These are phyloP conservation scores for Micropoecilia bifurca DNA, from an alignment of 2,797 vertebrate genomes.

Conservation along the genomic window DNA sequence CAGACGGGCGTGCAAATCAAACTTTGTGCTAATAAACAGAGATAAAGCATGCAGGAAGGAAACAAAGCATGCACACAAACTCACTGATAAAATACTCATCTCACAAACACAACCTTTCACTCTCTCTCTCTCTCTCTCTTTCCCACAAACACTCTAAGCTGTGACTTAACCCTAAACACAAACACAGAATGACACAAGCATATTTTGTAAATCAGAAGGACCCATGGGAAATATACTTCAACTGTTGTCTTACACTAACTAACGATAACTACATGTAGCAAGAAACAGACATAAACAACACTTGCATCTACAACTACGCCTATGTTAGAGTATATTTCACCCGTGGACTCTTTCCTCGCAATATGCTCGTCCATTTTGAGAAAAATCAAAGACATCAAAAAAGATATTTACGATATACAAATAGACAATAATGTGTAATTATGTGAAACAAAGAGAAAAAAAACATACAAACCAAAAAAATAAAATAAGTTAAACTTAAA, in stretches of 20 bases:
- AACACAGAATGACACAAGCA: constrained; percentile 77
- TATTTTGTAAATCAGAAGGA: constrained; percentile 78
- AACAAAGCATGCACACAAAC: constrained; percentile 62
- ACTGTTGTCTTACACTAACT: constrained; percentile 50
- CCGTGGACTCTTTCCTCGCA: constrained; percentile 82
- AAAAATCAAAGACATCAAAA: constrained; percentile 68
- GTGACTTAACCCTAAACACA: constrained; percentile 55
- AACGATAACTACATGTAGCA: constrained; percentile 34
- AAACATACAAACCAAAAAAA: constrained; percentile 42
- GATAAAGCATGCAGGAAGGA: constrained; percentile 58
- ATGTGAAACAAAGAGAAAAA: constrained; percentile 54
- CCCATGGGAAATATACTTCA: constrained; percentile 82
- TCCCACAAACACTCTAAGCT: constrained; percentile 31
- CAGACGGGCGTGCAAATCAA: constrained; percentile 29
- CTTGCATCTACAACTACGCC: constrained; percentile 33
- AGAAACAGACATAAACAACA: constrained; percentile 25
- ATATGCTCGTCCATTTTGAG: constrained; percentile 72
- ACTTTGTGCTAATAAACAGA: constrained; percentile 35
- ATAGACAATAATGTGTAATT: constrained; percentile 63
- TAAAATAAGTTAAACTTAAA: constrained; percentile 46
- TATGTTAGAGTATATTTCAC: constrained; percentile 74
- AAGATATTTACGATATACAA: constrained; percentile 62
- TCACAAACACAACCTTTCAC: constrained; percentile 33
- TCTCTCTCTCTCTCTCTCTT: constrained; percentile 21
- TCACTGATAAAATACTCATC: constrained; percentile 34